Evolutionary conservation across 2,888 invertebrate species (phyloP).

Genomic region (Brenthis ino): DNA sequence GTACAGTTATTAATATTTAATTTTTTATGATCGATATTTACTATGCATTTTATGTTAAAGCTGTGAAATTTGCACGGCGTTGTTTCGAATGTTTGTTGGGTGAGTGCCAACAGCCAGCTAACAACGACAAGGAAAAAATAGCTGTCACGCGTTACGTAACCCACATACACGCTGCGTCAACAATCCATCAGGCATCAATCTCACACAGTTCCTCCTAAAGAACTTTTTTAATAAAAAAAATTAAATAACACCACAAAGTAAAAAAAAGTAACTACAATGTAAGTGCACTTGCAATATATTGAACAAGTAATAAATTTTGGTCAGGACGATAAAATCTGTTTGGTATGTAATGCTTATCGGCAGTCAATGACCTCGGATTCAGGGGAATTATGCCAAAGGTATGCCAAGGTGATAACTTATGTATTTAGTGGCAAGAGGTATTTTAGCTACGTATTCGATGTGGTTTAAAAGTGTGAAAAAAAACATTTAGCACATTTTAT

Average conservation of each 20-base stretch:
- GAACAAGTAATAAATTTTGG: conserved; percentile 30
- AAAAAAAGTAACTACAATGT: conserved; percentile 17
- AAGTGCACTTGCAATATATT: conserved; percentile 30
- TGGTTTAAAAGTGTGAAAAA: conserved; percentile 12
- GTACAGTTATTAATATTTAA: not conserved
- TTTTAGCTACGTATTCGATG: conserved; percentile 21
- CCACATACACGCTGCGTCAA: conserved; percentile 44
- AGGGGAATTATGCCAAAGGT: conserved; percentile 62
- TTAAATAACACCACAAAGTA: not conserved
- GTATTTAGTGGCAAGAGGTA: conserved; percentile 48
- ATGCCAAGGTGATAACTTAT: conserved; percentile 68
- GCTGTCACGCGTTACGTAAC: conserved; percentile 66
- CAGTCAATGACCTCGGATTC: conserved; percentile 64
- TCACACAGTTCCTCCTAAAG: not conserved
- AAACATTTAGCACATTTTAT: conserved; percentile 9
- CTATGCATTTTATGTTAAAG: conserved; percentile 31
- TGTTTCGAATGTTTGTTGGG: conserved; percentile 62
- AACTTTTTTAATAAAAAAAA: not conserved
- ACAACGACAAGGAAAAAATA: conserved; percentile 76
- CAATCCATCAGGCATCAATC: conserved; percentile 26
- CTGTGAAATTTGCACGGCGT: conserved; percentile 36
- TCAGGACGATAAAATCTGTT: conserved; percentile 36
- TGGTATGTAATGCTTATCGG: conserved; percentile 53
- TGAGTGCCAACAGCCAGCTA: conserved; percentile 67
- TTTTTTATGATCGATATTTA: conserved; percentile 17